Base-by-base conservation (phyloP, 2,797 vertebrate species). In the Spinus pinus region DNA sequence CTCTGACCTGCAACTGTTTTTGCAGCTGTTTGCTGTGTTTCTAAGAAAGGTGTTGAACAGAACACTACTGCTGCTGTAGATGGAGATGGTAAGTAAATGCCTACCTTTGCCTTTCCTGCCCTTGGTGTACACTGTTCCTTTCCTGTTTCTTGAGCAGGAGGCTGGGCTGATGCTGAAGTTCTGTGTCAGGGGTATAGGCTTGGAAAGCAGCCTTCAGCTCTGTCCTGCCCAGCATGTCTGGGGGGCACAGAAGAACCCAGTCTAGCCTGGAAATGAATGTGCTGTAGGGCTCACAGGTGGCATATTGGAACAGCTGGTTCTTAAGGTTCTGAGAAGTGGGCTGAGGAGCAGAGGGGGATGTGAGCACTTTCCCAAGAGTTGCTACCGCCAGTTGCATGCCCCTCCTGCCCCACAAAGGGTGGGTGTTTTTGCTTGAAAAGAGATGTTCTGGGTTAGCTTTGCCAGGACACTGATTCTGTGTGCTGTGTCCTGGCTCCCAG, bases 11-110 rank as follows among this genome's bases (percentile, higher is more conserved):
- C 57, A 58, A 80, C 46, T 97, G 69, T 97, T 93, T 94, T 97
- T 97, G 33, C 95, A 99, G 99, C 97, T 78, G 97, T 98, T 79
- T 98, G 98, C 97, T 99, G 99, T 95, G 98, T 99, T 92, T 97
- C 98, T 46, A 99, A 98, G 97, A 99, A 98, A 97, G 96, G 97
- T 25, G 92, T 98, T 33, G 99, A 99, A 93, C 96, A 98, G n/a
- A 97, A 93, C 89, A 74, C 96, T 72, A 66, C 97, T 58, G 93
- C 95, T 69, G 58, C 97, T 79, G 91, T 96, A 22, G 98, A 98
- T 7, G 98, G 96, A 93, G 98, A 98, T 0, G 98, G 98, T 98
- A 75, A 96, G 97, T 97, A 83, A 91, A 60, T 67, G 35, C 44
- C 81, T 27, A 3, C 21, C 17, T 91, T 64, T 86, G 61, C 62